Percentiles rank a stretch among this genome's conserved stretches.
Evolutionary conservation across 2,113 vertebrate genomes (phyloP).

Genomic region (Laticauda laticaudata): DNA sequence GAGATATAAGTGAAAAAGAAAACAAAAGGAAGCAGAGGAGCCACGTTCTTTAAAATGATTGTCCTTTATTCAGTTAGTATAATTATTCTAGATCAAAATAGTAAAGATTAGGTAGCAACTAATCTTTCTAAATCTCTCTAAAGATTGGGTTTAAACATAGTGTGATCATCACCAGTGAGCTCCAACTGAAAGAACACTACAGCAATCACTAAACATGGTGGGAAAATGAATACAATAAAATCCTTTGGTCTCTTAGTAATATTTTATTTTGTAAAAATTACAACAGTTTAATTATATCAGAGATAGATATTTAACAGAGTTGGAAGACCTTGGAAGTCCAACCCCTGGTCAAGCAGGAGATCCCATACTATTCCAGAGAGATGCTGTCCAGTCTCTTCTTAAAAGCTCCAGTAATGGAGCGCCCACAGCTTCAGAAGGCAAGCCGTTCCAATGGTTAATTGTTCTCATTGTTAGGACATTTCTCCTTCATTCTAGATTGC

Average conservation of each 20-base stretch:
- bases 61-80: neutral
- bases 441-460: neutral
- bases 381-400: neutral
- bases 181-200: neutral
- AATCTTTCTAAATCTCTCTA: no score
- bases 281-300: neutral
- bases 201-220: neutral
- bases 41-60: neutral
- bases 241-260: neutral
- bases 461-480: neutral
- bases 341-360: neutral
- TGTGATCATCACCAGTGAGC: neutral
- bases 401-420: neutral
- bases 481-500: neutral
- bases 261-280: neutral
- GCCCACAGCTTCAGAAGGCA: neutral
- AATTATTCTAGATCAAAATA: neutral
- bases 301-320: neutral
- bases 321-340: neutral
- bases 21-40: neutral
- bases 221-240: fast-evolving
- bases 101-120: neutral
- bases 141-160: neutral
- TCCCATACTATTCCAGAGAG: neutral
- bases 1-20: neutral